Conservation (phyloP, 1,140 invertebrate genomes). For the Melipona quadrifasciata region DNA sequence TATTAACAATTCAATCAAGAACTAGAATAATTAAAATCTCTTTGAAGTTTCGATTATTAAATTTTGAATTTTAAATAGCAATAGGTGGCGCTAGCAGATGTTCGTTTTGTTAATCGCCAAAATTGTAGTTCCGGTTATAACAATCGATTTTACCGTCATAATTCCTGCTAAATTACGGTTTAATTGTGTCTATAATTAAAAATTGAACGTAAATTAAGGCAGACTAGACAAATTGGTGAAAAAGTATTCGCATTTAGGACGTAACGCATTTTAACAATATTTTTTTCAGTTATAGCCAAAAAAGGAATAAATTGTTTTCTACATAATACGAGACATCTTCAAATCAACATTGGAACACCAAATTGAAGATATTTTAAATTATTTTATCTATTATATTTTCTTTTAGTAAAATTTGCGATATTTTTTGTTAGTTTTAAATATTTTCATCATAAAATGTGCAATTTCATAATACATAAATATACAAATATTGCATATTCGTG, state of each 20-base stretch:
- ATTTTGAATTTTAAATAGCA: background rate
- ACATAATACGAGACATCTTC: background rate
- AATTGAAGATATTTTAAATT: background rate
- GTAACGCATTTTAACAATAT: background rate
- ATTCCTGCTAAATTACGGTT: background rate
- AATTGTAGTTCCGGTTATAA: background rate
- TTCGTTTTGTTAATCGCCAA: background rate
- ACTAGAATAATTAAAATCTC: background rate
- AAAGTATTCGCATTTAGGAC: background rate
- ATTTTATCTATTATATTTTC: background rate
- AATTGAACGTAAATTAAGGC: background rate
- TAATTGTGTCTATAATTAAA: background rate
- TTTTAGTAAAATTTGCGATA: background rate
- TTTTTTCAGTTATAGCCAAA: background rate
- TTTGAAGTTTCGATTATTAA: background rate
- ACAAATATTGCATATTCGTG: background rate
- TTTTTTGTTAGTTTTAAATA: background rate
- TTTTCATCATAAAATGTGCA: background rate
- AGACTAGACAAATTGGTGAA: background rate
- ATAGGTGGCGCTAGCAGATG: background rate
- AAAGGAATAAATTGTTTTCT: background rate
- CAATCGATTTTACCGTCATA: background rate
- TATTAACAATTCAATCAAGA: too few species aligned
- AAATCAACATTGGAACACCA: background rate
- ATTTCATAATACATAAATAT: background rate